Evolutionary conservation across 1,140 invertebrate genomes (phyloP), one percentile per base, ranked within the genome.

Genomic region (Diabrotica virgifera): DNA sequence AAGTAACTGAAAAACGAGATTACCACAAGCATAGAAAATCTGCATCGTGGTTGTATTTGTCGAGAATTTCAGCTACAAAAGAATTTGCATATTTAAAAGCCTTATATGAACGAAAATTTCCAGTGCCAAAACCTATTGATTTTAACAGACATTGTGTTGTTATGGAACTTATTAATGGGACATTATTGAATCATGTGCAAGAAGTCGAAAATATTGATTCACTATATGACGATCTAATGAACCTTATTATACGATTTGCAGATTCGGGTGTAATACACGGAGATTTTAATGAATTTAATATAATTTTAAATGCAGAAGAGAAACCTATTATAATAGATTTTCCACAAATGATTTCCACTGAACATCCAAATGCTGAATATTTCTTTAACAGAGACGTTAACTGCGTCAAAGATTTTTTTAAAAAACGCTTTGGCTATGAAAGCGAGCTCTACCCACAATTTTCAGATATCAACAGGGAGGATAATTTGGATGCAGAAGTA

Each of bases 231-330:
- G 91, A 97, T 72, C 84, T 98, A 64, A 99, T 99, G 97, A 87
- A 94, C 73, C 82, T 99, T 5, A 93, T 99, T 63, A 88, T 98
- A 0, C 86, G 87, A 65, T 82, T 99, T 38, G 97, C 90, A 24
- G 93, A 95, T 80, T 89, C 91, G 78, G 97, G 98, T 0, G 92
- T 99, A 0, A 99, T 99, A 74, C 97, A 99, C 80, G 93, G 96
- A 4, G 97, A 99, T 84, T 99, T 98, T 73, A 99, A 99, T 80
- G 98, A 99, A 82, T 99, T 99, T 78, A 99, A 98, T 78, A 88
- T 98, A 54, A 95, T 98, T 87, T 81, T 98, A 0, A 87, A 87
- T 36, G 86, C 93, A 73, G 87, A 91, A 0, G 90, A 89, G 37
- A 87, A 89, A 63, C 89, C 97, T 0, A 83, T 96, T 52, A 82